phyloP scores from a whole-genome alignment of 2,888 invertebrate genomes.

The Macaria notata region DNA sequence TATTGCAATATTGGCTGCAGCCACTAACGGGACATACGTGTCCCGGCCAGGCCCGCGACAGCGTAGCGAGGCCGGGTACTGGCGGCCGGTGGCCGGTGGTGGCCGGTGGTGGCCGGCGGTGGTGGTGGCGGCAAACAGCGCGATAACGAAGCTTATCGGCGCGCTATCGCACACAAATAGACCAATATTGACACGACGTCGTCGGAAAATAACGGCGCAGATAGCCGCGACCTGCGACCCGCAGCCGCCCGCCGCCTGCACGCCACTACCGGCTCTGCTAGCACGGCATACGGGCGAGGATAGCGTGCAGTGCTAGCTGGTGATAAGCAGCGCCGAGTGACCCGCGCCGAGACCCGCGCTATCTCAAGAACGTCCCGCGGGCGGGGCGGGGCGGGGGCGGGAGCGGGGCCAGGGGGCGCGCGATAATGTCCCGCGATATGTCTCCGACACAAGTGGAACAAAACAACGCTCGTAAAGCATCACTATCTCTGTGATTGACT shows the following conservation, averaged over 20 bases:
- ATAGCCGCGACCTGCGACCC: constrained; percentile 50
- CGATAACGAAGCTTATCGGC: constrained; percentile 47
- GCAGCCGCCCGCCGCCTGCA: constrained; percentile 10
- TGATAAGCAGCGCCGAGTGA: constrained; percentile 56
- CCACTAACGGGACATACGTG: no score
- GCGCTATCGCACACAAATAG: constrained; percentile 23
- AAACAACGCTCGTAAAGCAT: background rate
- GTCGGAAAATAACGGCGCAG: constrained; percentile 68
- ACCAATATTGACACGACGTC: constrained; percentile 56
- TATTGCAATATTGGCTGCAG: no score
- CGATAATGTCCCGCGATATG: constrained; percentile 1
- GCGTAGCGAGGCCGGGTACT: no score
- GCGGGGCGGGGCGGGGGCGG: constrained; percentile 4
- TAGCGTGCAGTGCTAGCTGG: background rate
- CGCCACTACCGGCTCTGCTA: background rate
- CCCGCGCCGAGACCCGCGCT: constrained; percentile 40
- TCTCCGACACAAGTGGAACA: background rate
- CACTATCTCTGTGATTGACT: background rate
- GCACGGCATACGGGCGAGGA: background rate
- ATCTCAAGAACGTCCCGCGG: constrained; percentile 50
- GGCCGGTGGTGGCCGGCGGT: no score
- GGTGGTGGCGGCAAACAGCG: constrained; percentile 30
- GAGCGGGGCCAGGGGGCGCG: constrained; percentile 9
- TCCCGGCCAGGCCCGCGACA: no score
- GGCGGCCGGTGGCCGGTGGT: no score